Conservation (phyloP, 2,888 invertebrate species). For the Alviniconcha strummeri region DNA sequence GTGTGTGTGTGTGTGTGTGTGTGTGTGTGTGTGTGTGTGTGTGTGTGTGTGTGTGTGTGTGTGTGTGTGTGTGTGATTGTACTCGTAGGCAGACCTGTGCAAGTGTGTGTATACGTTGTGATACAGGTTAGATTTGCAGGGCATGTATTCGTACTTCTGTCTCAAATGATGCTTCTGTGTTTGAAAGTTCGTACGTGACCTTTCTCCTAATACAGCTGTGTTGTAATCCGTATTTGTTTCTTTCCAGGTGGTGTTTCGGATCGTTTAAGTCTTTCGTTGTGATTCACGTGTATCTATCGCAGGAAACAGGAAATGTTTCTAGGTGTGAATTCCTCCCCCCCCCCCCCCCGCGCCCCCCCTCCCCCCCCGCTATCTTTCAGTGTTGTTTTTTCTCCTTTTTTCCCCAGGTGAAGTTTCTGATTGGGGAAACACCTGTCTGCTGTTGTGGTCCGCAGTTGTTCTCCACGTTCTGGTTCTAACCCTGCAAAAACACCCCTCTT, state of each 20-base stretch:
- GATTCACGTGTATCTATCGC: too few species aligned
- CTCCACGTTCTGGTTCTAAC: not conserved
- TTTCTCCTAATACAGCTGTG: not conserved
- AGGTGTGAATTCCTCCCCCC: too few species aligned
- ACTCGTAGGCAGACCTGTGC: not conserved
- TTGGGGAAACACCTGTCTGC: not conserved
- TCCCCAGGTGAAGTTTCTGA: not conserved
- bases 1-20: conserved; percentile 1
- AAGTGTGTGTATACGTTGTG: conserved; percentile 59
- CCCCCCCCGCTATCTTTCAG: too few species aligned
- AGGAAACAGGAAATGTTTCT: too few species aligned
- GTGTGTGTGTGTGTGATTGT: not conserved
- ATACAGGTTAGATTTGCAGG: conserved; percentile 45
- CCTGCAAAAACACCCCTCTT: not conserved
- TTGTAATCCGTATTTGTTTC: too few species aligned
- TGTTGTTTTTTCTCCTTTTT: not conserved
- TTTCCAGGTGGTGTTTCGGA: too few species aligned
- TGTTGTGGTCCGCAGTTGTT: not conserved
- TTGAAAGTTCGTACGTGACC: not conserved
- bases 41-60: not conserved
- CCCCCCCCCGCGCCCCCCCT: too few species aligned
- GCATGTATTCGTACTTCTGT: not conserved
- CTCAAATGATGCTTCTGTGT: not conserved
- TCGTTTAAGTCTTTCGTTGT: too few species aligned
- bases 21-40: not conserved